These are phyloP conservation scores for Tyrannus savana DNA, from an alignment of 2,113 vertebrate species.

Conservation along the genomic window DNA sequence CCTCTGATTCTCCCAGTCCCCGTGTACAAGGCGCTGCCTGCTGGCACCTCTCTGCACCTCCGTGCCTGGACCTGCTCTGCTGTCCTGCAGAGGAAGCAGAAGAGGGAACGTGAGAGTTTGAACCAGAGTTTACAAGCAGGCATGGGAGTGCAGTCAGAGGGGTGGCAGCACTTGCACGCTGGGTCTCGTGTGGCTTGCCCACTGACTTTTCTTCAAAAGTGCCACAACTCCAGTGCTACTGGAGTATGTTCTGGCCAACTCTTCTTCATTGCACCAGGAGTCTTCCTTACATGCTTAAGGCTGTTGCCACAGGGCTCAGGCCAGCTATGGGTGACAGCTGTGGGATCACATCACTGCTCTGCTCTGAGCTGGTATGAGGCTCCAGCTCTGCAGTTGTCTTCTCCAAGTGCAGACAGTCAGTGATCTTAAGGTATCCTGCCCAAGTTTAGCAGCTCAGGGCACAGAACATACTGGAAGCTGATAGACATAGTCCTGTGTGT, in stretches of 20 bases:
- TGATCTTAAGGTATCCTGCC: background rate
- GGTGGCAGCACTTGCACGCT: background rate
- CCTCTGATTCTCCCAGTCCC: background rate
- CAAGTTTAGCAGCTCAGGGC: background rate
- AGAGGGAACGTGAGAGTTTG: background rate
- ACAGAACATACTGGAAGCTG: background rate
- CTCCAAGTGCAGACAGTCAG: background rate
- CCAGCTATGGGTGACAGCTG: rapidly evolving
- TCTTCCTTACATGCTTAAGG: background rate
- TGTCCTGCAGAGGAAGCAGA: background rate
- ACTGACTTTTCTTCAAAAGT: background rate
- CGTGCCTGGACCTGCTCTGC: background rate
- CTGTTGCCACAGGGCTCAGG: background rate
- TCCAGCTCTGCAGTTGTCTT: background rate
- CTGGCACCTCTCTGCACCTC: background rate
- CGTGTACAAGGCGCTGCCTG: rapidly evolving
- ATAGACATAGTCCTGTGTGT: background rate
- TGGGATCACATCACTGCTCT: background rate
- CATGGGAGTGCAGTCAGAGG: background rate
- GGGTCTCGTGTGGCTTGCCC: background rate
- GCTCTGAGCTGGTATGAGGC: rapidly evolving
- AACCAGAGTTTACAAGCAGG: background rate
- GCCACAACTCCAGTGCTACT: background rate
- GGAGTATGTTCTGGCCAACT: background rate
- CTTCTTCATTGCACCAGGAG: background rate